Base-by-base conservation (phyloP, 2,797 vertebrate genomes). In the Ciconia nigra region DNA sequence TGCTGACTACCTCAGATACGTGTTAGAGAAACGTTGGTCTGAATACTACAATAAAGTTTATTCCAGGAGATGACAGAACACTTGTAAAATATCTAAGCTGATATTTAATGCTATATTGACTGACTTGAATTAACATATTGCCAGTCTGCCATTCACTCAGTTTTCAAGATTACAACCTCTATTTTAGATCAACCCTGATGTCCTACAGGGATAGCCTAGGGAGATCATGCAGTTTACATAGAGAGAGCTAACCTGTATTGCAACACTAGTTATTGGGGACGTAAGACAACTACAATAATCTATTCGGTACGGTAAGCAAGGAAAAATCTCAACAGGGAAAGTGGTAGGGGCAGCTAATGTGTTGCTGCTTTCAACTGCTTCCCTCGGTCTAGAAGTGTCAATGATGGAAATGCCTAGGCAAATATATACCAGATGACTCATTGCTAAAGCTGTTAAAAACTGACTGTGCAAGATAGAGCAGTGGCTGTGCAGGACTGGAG, bases 1-100 rank as follows among this genome's bases (percentile, higher is more conserved):
- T 83, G 72, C 46, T 94, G 82, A 76, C 96, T 97, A 93, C 94
- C 93, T 96, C 95, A 90, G 58, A 39, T 81, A 37, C 4, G 1
- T 35, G 17, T 76, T 87, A 87, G 51, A 83, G 70, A 55, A 86
- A 77, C 20, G 46, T 28, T 63, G 47, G 25, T 76, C 73, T 82
- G 54, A 62, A 70, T 76, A 25, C 37, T 77, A 47, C 83, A 76
- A 66, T 51, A 62, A 83, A 76, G 15, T 86, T 95, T 81, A 77
- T 83, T 93, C 73, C 62, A 65, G 78, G 73, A 86, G 39, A 42
- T 37, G 15, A 42, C n/a, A 65, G 57, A 85, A 46, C 24, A 46
- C 44, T 88, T 72, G 35, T 77, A 37, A 74, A 94, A 79, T 71
- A 55, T 51, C 24, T 82, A 77, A 83, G 44, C 15, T 84, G 74